These are phyloP conservation scores for Bos indicus DNA, from an alignment of 2,113 vertebrate species.

Conservation along the genomic window DNA sequence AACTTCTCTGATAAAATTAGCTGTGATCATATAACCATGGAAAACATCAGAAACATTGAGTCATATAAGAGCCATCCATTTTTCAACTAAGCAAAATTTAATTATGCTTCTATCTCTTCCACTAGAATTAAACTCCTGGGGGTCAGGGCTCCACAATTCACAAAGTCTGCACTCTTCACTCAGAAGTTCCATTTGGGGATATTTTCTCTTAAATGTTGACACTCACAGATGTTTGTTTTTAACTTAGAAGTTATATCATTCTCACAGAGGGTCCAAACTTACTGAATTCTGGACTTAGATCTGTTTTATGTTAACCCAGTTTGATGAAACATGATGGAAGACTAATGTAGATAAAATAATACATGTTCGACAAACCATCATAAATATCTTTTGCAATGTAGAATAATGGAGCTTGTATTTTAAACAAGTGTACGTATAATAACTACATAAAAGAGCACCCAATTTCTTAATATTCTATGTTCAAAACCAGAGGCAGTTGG, in stretches of 20 bases:
- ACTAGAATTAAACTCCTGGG: not conserved
- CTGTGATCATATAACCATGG: not conserved
- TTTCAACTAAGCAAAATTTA: not conserved
- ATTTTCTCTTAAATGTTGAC: not conserved
- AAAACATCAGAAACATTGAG: not conserved
- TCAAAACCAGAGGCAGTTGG: slow-evolving; percentile 43
- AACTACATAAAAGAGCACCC: not conserved
- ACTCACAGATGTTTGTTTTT: not conserved
- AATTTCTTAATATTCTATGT: not conserved
- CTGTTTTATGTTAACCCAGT: not conserved
- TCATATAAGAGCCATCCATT: not conserved
- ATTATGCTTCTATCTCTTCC: not conserved
- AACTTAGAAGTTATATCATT: not conserved
- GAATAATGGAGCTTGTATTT: not conserved
- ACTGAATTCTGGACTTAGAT: not conserved
- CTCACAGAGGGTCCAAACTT: not conserved
- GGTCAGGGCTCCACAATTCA: rapidly evolving
- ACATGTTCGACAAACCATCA: not conserved
- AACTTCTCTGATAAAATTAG: not conserved
- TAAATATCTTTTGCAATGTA: not conserved
- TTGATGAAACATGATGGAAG: not conserved
- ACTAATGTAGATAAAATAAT: not conserved
- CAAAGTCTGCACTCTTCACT: rapidly evolving
- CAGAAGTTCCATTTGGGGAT: too few species aligned
- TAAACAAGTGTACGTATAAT: not conserved